phyloP scores from a whole-genome alignment of 1,140 invertebrate species.

The Drosophila sproati region DNA sequence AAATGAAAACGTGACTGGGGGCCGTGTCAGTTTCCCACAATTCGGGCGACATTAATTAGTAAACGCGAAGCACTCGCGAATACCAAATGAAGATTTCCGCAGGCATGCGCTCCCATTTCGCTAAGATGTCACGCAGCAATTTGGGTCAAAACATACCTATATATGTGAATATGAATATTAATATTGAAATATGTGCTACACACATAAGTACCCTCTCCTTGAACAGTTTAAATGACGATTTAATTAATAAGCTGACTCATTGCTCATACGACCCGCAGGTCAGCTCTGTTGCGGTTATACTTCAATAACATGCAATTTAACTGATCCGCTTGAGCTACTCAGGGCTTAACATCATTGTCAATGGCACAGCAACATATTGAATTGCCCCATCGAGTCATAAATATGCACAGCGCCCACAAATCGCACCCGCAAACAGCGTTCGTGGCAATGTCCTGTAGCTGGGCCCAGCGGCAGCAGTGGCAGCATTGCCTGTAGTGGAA shows the following conservation, averaged over 20 bases:
- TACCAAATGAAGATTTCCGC: constrained; percentile 59
- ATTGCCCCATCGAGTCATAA: constrained; percentile 47
- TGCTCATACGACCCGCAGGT: constrained; percentile 22
- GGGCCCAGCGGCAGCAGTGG: constrained; percentile 19
- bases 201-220: constrained; percentile 33
- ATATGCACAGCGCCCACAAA: constrained; percentile 40
- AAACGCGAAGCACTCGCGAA: constrained; percentile 30
- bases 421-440: constrained; percentile 20
- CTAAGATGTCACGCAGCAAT: constrained; percentile 64
- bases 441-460: constrained; percentile 29
- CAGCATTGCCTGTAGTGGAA: no score
- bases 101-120: constrained; percentile 63
- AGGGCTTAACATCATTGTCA: constrained; percentile 40
- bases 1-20: constrained; percentile 50
- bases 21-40: constrained; percentile 23
- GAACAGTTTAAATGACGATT: constrained; percentile 44
- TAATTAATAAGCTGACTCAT: constrained; percentile 57
- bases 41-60: constrained; percentile 65
- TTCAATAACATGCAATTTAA: constrained; percentile 27
- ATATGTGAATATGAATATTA: not conserved
- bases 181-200: not conserved
- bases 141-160: constrained; percentile 57
- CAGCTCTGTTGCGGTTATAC: constrained; percentile 30
- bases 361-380: constrained; percentile 48
- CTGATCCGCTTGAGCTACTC: constrained; percentile 34